phyloP scores from a whole-genome alignment of 2,888 invertebrate species.

The Pristionchus entomophagus region DNA sequence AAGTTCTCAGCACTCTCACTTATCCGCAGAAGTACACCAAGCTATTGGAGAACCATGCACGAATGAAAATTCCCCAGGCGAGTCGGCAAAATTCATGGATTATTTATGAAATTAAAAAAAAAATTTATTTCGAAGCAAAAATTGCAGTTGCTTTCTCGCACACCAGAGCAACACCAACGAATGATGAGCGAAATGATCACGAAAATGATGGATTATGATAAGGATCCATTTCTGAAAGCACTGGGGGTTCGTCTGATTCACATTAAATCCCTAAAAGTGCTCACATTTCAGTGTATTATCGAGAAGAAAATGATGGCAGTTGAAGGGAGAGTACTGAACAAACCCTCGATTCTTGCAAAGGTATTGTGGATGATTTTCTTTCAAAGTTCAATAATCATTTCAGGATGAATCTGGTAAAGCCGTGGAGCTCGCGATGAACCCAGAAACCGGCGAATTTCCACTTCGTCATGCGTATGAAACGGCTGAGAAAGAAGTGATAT shows the following conservation, averaged over 20 bases:
- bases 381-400: background rate
- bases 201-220: background rate
- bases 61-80: constrained; percentile 32
- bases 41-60: constrained; percentile 48
- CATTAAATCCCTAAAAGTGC: too few species aligned
- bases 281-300: background rate
- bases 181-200: constrained; percentile 47
- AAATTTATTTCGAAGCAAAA: background rate
- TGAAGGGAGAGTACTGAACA: background rate
- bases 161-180: constrained; percentile 49
- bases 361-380: background rate
- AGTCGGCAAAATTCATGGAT: background rate
- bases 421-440: background rate
- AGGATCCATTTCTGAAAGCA: background rate
- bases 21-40: constrained; percentile 51
- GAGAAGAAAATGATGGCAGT: constrained; percentile 46
- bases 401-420: background rate
- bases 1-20: constrained; percentile 45
- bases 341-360: background rate
- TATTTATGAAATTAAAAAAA: background rate
- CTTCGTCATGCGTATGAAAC: background rate
- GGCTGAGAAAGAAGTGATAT: background rate
- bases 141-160: constrained; percentile 12
- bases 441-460: background rate
- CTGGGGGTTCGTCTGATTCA: background rate